phyloP scores from a whole-genome alignment of 2,113 vertebrate species.

The Chamaetylas fuelleborni region DNA sequence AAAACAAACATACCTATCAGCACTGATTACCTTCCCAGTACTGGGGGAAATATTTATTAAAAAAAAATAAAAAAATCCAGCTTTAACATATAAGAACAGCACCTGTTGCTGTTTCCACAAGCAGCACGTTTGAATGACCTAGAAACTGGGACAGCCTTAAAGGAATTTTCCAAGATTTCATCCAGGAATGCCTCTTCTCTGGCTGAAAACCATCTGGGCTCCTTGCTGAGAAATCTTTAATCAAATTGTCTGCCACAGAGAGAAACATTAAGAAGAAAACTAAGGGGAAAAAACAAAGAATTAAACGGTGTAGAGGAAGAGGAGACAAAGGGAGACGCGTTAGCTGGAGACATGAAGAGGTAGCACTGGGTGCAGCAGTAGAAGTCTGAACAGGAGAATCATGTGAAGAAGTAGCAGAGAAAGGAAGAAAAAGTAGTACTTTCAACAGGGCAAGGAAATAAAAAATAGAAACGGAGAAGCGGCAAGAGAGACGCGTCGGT shows the following conservation, averaged over 20 bases:
- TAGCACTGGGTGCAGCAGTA: too few species aligned
- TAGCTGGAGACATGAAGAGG: too few species aligned
- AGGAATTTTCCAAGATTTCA: not conserved
- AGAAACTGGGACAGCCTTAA: not conserved
- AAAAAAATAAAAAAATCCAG: not conserved
- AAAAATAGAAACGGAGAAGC: too few species aligned
- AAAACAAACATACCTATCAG: not conserved
- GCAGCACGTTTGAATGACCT: not conserved
- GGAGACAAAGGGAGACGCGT: too few species aligned
- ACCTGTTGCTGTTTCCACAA: not conserved
- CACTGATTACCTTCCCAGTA: not conserved
- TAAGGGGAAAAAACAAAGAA: not conserved
- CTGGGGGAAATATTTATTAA: not conserved
- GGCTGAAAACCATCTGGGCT: not conserved
- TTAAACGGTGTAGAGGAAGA: too few species aligned
- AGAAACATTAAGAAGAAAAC: not conserved
- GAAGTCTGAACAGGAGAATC: too few species aligned
- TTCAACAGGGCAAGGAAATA: too few species aligned
- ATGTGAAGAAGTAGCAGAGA: too few species aligned
- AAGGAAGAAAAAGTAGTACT: too few species aligned
- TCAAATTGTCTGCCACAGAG: not conserved
- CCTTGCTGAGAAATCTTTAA: not conserved
- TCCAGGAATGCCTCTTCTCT: not conserved
- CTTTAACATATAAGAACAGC: not conserved
- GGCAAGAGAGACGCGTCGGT: too few species aligned